These are phyloP conservation scores for Lycorma delicatula DNA, from an alignment of 1,140 invertebrate genomes.

Conservation along the genomic window DNA sequence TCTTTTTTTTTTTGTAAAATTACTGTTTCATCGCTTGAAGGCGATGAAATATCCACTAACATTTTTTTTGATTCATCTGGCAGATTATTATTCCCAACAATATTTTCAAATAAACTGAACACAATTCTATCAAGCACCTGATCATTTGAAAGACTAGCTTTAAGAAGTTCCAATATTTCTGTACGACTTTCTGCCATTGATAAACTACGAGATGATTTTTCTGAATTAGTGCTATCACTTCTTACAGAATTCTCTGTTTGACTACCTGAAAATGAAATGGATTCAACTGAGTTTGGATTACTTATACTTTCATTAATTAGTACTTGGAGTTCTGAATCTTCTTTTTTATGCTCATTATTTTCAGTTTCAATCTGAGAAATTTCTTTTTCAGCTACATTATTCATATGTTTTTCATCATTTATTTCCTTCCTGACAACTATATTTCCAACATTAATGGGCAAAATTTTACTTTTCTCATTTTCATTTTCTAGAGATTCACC, in stretches of 20 bases:
- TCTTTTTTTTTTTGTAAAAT: background rate
- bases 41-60: background rate
- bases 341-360: background rate
- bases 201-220: no score
- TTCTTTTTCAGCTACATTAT: background rate
- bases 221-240: no score
- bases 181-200: constrained; percentile 18
- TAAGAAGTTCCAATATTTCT: constrained; percentile 24
- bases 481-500: constrained; percentile 11
- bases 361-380: background rate
- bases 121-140: constrained; percentile 24
- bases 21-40: background rate
- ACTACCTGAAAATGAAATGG: no score
- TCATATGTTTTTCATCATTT: background rate
- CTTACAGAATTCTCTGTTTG: no score
- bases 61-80: background rate
- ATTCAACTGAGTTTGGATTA: no score
- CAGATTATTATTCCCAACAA: constrained; percentile 9
- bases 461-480: background rate
- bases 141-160: constrained; percentile 25
- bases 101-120: constrained; percentile 22
- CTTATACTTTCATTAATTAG: no score
- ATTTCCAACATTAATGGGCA: background rate
- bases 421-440: background rate
- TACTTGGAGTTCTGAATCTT: no score